Conservation (phyloP, 2,888 invertebrate species). For the Leucophora obtusa region DNA sequence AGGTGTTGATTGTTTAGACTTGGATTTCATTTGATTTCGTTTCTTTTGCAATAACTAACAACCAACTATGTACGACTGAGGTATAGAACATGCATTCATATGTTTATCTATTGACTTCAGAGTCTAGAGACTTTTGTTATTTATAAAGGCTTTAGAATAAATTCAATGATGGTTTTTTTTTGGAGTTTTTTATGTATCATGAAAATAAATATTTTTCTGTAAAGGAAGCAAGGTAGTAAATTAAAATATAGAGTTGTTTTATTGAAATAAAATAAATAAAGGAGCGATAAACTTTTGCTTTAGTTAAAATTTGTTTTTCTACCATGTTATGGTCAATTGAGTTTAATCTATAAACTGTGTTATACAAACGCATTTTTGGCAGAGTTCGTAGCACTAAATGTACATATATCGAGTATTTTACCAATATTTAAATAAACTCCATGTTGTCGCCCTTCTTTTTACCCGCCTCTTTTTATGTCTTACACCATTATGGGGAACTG, state of each 20-base stretch:
- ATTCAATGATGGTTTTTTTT: neutral
- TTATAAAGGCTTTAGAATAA: neutral
- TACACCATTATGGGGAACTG: no score
- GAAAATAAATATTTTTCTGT: neutral
- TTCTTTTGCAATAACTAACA: slow-evolving; percentile 9
- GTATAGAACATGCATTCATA: slow-evolving; percentile 23
- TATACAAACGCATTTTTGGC: no score
- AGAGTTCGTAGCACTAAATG: no score
- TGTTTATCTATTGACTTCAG: slow-evolving; percentile 23
- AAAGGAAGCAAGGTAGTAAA: slow-evolving; percentile 29
- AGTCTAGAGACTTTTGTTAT: slow-evolving; percentile 24
- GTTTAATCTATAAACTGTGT: no score
- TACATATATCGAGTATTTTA: no score
- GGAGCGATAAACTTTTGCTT: slow-evolving; percentile 19
- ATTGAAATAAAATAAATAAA: neutral
- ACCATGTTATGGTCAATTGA: no score
- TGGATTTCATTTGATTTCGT: slow-evolving; percentile 10
- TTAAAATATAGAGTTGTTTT: neutral
- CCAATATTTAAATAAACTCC: no score
- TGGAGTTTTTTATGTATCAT: neutral
- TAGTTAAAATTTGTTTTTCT: slow-evolving; percentile 16
- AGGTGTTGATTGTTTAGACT: slow-evolving; percentile 62
- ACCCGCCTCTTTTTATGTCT: no score
- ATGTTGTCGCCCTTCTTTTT: no score
- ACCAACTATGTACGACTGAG: no score